phyloP scores from a whole-genome alignment of 2,797 vertebrate species.

The Crax fasciolata region DNA sequence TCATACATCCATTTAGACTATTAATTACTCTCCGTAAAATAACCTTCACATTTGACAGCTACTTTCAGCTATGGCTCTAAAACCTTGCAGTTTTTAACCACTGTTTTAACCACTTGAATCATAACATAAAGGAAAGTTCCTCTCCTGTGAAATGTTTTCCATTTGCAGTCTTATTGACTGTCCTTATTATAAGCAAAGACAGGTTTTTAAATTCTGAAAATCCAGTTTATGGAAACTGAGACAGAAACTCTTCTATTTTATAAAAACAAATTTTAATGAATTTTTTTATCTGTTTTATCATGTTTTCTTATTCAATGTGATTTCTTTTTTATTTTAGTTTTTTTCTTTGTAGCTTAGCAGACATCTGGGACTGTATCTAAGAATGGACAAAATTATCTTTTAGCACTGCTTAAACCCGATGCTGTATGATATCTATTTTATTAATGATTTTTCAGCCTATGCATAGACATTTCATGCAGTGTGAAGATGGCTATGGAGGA shows the following conservation, averaged over 20 bases:
- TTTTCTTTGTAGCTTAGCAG: background rate
- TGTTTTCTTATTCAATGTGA: background rate
- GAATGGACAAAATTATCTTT: background rate
- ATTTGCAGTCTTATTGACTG: background rate
- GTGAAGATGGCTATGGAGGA: background rate
- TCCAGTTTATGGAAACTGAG: background rate
- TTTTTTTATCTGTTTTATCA: background rate
- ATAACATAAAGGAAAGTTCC: background rate
- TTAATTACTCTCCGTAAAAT: constrained; percentile 18
- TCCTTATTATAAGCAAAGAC: background rate
- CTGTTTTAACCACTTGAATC: background rate
- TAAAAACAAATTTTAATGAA: background rate
- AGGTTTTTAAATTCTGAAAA: background rate
- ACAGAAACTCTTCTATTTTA: background rate
- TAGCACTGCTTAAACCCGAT: background rate
- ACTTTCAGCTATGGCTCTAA: background rate
- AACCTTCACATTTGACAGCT: background rate
- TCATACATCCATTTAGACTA: background rate
- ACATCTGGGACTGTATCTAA: background rate
- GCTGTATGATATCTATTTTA: background rate
- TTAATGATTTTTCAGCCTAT: background rate
- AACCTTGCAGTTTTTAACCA: constrained; percentile 13
- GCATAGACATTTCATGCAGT: too few relatives aligned
- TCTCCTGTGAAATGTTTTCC: background rate
- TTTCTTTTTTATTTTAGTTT: background rate